Base-by-base conservation (phyloP, 2,888 invertebrate genomes). In the Tubulanus polymorphus region DNA sequence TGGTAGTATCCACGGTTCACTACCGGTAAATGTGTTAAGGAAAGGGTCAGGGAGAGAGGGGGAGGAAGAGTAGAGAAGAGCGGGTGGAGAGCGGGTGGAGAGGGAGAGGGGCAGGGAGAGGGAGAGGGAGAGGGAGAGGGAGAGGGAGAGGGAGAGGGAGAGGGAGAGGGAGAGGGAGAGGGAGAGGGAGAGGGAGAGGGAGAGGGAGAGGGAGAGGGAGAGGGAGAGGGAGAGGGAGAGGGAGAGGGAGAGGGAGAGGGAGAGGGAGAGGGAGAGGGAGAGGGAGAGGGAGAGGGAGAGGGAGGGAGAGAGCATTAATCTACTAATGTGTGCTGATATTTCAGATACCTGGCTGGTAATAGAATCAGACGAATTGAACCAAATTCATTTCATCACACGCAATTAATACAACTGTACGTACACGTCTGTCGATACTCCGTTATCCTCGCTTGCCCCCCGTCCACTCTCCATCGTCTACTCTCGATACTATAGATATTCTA, bases 271-370 rank as follows among this genome's bases (percentile, higher is more conserved):
- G 37, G 6, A 45, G 35, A 47, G 5, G 48, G 37, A 28, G 8
- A n/a, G 32, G 51, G 15, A 54, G 37, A 54, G 25, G 35, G 51
- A 54, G n/a, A 47, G 54, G 48, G 26, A 48, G 51, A 47, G 25
- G 48, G 32, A 50, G n/a, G 47, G 37, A 25, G 48, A 37, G 53
- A 46, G 18, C 10, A n/a, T n/a, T n/a, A n/a, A n/a, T n/a, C n/a
- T n/a, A n/a, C n/a, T n/a, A n/a, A n/a, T n/a, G n/a, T n/a, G n/a
- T n/a, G n/a, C n/a, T n/a, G n/a, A n/a, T n/a, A n/a, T 60, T 60
- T 10, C 57, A 71, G 71, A 30, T 60, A 63, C 52, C 54, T 74
- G 1, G 41, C 53, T 20, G 70, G 72, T 10, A 78, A 78, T 55
- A 51, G 56, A 8, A 71, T 78, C 1, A 52, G 60, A 3, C 57